Base-by-base conservation (phyloP, 2,113 vertebrate genomes). In the Hippocampus barbouri region DNA sequence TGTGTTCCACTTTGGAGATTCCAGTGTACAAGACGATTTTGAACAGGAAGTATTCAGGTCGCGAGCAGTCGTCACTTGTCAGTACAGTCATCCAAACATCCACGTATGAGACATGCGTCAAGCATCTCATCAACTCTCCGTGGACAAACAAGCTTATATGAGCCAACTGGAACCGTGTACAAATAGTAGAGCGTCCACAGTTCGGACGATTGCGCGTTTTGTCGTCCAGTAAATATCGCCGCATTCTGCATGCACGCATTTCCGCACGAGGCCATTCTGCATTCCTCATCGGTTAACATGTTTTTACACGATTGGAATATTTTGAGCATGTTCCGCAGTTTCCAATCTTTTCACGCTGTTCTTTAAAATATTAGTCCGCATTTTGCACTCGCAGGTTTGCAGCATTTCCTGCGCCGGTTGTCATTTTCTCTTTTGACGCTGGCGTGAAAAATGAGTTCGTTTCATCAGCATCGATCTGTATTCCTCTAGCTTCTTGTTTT, bases 41-140 rank as follows among this genome's bases (percentile, higher is more conserved):
- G 4, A 10, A 45, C 21, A 43, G 40, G 5, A 43, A 23, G 62
- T 41, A 63, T 38, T 34, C 12, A 2, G 62, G 30, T 38, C 18
- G 30, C 30, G 10, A n/a, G 61, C 40, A 45, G 40, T 65, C 16
- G n/a, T 43, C 8, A 45, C 15, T 34, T 34, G 5, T 60, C 57
- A 16, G 21, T 21, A 25, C 41, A 14, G 20, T 64, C 34, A n/a
- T n/a, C 40, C 38, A 20, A 12, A 41, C 10, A 41, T 47, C 25
- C 41, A 47, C 20, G 30, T 63, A 75, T 74, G 53, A n/a, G 53
- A 81, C 88, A 91, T 89, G 87, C 87, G 87, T 9, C 77, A 85
- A 64, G 79, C 75, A 72, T 80, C 62, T 83, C 72, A 70, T 79
- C 62, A 72, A 51, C 21, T 53, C 53, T 38, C 30, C 14, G 47